These are phyloP conservation scores for Smittia sp. DNA, from an alignment of 2,888 invertebrate species.

Conservation along the genomic window DNA sequence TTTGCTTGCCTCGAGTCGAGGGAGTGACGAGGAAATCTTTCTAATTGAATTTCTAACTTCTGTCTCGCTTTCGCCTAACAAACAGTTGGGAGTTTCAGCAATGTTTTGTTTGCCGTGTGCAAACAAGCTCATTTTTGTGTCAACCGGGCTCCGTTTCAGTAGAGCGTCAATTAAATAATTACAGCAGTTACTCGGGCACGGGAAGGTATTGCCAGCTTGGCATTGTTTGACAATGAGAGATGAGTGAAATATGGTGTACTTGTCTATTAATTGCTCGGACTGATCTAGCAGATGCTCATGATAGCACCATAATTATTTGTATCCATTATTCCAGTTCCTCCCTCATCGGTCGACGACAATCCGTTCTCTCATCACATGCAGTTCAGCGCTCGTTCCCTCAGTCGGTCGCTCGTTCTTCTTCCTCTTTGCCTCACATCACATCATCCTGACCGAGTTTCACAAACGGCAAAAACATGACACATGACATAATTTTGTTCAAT, in stretches of 20 bases:
- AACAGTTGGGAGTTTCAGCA: neutral
- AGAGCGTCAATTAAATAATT: slow-evolving; percentile 40
- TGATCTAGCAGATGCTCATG: slow-evolving; percentile 1
- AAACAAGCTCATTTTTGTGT: slow-evolving; percentile 30
- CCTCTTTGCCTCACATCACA: neutral
- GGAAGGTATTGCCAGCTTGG: neutral
- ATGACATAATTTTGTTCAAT: slow-evolving; percentile 24
- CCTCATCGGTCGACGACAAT: slow-evolving; percentile 14
- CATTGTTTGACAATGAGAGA: neutral
- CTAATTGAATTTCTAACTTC: slow-evolving; percentile 11
- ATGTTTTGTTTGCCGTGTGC: slow-evolving; percentile 24
- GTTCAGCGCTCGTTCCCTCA: neutral
- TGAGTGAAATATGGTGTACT: neutral
- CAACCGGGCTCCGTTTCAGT: slow-evolving; percentile 20
- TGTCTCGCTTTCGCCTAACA: neutral
- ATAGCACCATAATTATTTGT: slow-evolving; percentile 26
- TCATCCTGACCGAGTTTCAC: slow-evolving; percentile 1
- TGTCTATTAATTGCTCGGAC: slow-evolving; percentile 12
- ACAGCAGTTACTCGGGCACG: neutral
- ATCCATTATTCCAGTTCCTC: neutral
- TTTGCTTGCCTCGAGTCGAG: neutral
- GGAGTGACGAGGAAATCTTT: neutral
- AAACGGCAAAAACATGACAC: slow-evolving; percentile 23
- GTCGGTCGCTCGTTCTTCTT: too few species aligned
- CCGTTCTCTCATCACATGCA: neutral